Base-by-base conservation (phyloP, 2,113 vertebrate species). In the Sinocyclocheilus anophthalmus region DNA sequence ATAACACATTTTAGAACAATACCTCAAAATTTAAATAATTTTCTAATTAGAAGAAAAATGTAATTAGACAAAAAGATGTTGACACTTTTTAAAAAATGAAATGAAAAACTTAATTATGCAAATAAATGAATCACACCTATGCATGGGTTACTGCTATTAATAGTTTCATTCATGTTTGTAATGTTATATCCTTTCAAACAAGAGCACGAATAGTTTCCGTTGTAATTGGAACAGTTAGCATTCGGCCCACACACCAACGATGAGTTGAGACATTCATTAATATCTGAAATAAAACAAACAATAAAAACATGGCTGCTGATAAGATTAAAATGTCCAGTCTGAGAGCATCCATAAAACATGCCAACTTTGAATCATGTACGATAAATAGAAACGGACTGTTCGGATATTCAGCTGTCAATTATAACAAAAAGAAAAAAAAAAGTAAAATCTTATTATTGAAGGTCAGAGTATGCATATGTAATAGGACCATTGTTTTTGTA, bases 1-100 rank as follows among this genome's bases (percentile, higher is more conserved):
- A 13, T 50, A 13, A 90, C 92, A 55, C 50, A 53, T 53, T 53
- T 88, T 87, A 84, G 37, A 61, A 79, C 1, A 79, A 79, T 57
- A 77, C 10, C 42, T 45, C 9, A 42, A 33, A 3, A 3, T 33
- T 33, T 33, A 3, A 0, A 33, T 33, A 33, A 33, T 33, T 33
- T 33, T 33, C 30, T 33, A 33, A 33, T 33, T 33, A 33, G 30
- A 33, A 2, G 30, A 33, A 33, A 33, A 33, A 33, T 33, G 2
- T 33, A 33, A 2, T 33, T 33, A 33, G 30, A 33, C 30, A 33
- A 33, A 33, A 33, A 33, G 30, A 33, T 33, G 30, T 33, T 33
- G 30, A 33, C 30, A 33, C 30, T 33, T 33, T 33, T 33, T 3
- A 33, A 33, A 33, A 33, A 33, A 33, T 33, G 30, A 33, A 33